A percentile compares a stretch with the other conserved stretches of the same genome.
phyloP scores from a whole-genome alignment of 2,888 invertebrate species.

The Labia minor region DNA sequence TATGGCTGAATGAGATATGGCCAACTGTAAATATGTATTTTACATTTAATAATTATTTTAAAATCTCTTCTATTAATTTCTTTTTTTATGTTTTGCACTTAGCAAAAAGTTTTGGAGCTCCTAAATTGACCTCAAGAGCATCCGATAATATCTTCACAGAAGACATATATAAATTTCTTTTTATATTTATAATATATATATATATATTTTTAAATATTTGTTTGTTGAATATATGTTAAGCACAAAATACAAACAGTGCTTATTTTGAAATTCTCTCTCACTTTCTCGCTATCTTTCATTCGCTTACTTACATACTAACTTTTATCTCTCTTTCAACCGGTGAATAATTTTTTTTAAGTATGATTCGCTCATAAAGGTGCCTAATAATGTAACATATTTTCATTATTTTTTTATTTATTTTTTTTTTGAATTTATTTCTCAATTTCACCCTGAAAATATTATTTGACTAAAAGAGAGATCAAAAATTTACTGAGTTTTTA shows the following conservation, averaged over 20 bases:
- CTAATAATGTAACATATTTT: not conserved
- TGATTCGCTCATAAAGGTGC: not conserved
- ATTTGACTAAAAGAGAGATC: constrained; percentile 64
- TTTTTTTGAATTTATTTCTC: constrained; percentile 22
- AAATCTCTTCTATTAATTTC: constrained; percentile 16
- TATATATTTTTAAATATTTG: constrained; percentile 22
- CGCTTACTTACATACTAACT: too few relatives aligned
- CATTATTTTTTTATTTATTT: too few relatives aligned
- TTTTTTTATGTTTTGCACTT: constrained; percentile 21
- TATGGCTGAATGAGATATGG: constrained; percentile 26
- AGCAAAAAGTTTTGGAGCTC: constrained; percentile 19
- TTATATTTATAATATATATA: constrained; percentile 37
- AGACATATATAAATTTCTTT: constrained; percentile 37
- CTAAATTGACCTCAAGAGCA: constrained; percentile 34
- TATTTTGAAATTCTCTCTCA: constrained; percentile 3
- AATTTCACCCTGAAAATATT: constrained; percentile 35
- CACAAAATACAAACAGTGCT: constrained; percentile 5
- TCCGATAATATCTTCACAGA: constrained; percentile 42
- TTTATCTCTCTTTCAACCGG: too few relatives aligned
- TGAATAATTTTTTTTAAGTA: not conserved
- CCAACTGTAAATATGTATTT: constrained; percentile 21
- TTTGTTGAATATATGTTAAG: constrained; percentile 17
- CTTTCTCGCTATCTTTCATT: not conserved
- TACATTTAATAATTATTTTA: constrained; percentile 19
- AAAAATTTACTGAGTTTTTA: constrained; percentile 55